Base-by-base conservation (phyloP, 53 echinoderm and acorn worm genomes). In the Hippasteria phrygiana region DNA sequence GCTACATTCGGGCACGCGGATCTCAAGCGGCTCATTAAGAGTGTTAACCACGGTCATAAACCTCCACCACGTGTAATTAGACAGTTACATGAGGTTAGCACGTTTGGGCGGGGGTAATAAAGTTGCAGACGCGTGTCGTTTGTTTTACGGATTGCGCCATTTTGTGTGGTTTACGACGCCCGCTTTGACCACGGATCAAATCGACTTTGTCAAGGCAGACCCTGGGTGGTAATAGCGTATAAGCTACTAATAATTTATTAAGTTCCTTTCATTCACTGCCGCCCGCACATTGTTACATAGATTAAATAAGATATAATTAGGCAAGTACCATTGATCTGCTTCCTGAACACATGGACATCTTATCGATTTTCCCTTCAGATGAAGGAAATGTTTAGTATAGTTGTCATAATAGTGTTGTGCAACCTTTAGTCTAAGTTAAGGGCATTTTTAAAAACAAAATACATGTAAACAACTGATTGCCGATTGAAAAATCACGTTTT, bases 31-130 rank as follows among this genome's bases (percentile, higher is more conserved):
- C 27, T 43, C 42, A 45, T 80, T 40, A 64, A 62, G 43, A 13
- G 45, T 66, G 82, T 82, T 82, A 82, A 66, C 82, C 34, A 45
- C 66, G 1, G 66, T n/a, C 20, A 16, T 82, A 62, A 40, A 79
- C n/a, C 40, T 59, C 5, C 2, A 79, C 37, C 62, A 38, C 26
- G 62, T 16, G 62, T n/a, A 18, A 73, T 41, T 59, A 79, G 64
- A 32, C 37, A 43, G 43, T 45, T 38, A 22, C 5, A 42, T 55
- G 5, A 11, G 36, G 33, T 22, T 67, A 8, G 59, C 1, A 1
- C 43, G 29, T 17, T 64, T 45, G 43, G 2, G 17, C 4, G 26
- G 81, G 34, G 4, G 59, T 79, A 79, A 62, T 55, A 41, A 34
- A 40, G 2, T 37, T 36, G 37, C 38, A 9, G 55, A 10, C 79